phyloP scores from a whole-genome alignment of 1,140 invertebrate genomes.

The Pollicipes pollicipes region DNA sequence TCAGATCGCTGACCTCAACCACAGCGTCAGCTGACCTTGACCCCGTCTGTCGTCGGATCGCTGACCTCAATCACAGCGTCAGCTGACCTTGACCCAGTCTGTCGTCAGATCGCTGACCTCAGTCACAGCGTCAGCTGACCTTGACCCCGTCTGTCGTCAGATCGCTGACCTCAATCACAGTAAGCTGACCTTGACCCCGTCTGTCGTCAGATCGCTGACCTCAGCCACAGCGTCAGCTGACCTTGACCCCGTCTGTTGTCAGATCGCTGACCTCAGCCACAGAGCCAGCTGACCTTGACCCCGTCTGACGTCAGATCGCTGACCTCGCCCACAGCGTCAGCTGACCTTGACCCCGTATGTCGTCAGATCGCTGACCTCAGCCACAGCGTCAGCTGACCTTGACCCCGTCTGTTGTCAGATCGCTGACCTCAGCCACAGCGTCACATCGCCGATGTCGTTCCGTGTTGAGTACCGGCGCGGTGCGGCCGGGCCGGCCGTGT shows the following conservation, averaged over 20 bases:
- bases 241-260: slow-evolving; percentile 17
- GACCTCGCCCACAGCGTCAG: too few species aligned
- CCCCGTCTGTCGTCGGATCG: too few species aligned
- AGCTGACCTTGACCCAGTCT: too few species aligned
- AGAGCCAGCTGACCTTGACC: slow-evolving; percentile 24
- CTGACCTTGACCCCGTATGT: not conserved
- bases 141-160: too few species aligned
- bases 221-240: not conserved
- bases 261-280: slow-evolving; percentile 96
- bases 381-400: not conserved
- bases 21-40: too few species aligned
- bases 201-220: too few species aligned
- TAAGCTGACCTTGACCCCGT: too few species aligned
- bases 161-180: too few species aligned
- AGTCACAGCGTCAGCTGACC: too few species aligned
- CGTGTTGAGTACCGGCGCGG: slow-evolving; percentile 92
- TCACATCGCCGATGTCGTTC: slow-evolving; percentile 94
- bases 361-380: slow-evolving; percentile 54
- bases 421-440: slow-evolving; percentile 92
- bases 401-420: slow-evolving; percentile 43
- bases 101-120: too few species aligned
- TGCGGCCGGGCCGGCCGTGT: slow-evolving; percentile 79
- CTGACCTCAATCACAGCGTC: too few species aligned
- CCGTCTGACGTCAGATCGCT: not conserved
- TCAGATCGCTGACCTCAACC: too few species aligned